Evolutionary conservation across 2,797 vertebrate species (phyloP).

Genomic region (Sebastes kiyomatsui): DNA sequence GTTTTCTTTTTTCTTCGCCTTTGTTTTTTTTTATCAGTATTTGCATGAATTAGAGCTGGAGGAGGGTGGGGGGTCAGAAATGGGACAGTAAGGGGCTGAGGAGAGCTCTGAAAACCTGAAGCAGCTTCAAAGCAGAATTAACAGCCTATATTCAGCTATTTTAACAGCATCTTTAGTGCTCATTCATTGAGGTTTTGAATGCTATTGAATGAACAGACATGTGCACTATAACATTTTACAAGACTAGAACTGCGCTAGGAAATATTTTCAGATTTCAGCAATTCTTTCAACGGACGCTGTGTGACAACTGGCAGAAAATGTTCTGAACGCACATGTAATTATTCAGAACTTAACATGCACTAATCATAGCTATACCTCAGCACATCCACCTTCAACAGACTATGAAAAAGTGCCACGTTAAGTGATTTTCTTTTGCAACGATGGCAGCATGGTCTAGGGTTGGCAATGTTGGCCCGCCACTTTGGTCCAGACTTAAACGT

Average conservation of each 20-base stretch:
- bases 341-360: neutral
- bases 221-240: neutral
- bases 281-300: neutral
- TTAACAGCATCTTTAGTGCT: neutral
- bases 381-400: neutral
- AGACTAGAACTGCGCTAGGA: neutral
- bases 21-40: conserved; percentile 44
- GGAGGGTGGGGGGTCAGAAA: conserved; percentile 12
- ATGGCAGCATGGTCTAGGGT: neutral
- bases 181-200: neutral
- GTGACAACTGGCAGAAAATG: neutral
- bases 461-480: neutral
- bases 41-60: conserved; percentile 43
- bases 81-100: conserved; percentile 40
- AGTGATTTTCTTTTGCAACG: neutral
- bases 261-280: neutral
- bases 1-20: conserved; percentile 43
- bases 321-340: neutral
- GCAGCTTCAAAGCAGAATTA: conserved; percentile 20
- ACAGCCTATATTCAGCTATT: neutral
- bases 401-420: neutral
- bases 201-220: neutral
- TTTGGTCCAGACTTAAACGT: neutral
- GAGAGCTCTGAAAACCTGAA: conserved; percentile 1
- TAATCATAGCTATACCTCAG: neutral